Evolutionary conservation across 1,140 invertebrate genomes (phyloP), one percentile per base, ranked within the genome.

Genomic region (Drosophila quadrilineata): DNA sequence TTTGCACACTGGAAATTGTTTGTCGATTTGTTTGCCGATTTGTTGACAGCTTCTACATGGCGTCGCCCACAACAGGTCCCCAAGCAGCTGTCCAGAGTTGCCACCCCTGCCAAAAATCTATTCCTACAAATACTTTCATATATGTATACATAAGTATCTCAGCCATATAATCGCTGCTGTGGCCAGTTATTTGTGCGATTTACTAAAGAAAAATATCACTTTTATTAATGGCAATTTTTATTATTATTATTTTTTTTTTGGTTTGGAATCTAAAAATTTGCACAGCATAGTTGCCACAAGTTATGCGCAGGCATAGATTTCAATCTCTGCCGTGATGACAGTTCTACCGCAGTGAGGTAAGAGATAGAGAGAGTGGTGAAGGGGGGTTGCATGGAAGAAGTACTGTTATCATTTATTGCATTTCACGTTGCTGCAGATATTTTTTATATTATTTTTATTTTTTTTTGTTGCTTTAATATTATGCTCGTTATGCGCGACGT

Each of bases 331-430:
- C 26, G 28, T 65, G 36, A n/a, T 28, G 54, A 58, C 35, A 65
- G 64, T 67, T 54, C n/a, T n/a, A n/a, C n/a, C n/a, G n/a, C n/a
- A n/a, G n/a, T n/a, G n/a, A n/a, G n/a, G n/a, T n/a, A n/a, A n/a
- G n/a, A n/a, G n/a, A n/a, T n/a, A n/a, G n/a, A n/a, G n/a, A n/a
- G n/a, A n/a, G n/a, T n/a, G 12, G n/a, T 21, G n/a, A 5, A 17
- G 14, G 36, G 36, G 29, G 22, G 28, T 16, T 62, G 22, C 50
- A 50, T 43, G 69, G 29, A 58, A 66, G 33, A 54, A 76, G 46
- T 26, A 36, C 52, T 58, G 41, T 49, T 69, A 57, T 70, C 64
- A 71, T 72, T 77, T 77, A 77, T 77, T 77, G 60, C 64, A 77
- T 77, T 77, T 65, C 49, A 64, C 56, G 36, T 36, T 64, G 49